Base-by-base conservation (phyloP, 2,888 invertebrate genomes). In the Xestia ashworthii region DNA sequence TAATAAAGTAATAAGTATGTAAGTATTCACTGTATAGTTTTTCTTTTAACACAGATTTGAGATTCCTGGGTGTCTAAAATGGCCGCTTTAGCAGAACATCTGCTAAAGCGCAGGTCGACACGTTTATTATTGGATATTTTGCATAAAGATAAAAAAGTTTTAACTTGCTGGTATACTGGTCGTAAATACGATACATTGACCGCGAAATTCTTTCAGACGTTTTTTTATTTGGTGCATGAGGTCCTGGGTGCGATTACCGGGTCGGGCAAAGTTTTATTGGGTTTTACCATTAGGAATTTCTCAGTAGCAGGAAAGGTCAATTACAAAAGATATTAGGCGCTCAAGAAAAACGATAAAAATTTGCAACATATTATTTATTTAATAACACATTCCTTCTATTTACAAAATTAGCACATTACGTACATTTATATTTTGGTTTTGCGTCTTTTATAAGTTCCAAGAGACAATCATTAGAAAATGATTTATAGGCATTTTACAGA, bases 321-420 rank as follows among this genome's bases (percentile, higher is more conserved):
- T 0, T 60, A 60, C 16, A 60, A 32, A 62, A 38, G 16, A 64
- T 6, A 6, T 64, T 64, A 38, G 22, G 19, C 22, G 22, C 38
- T 22, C 5, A 41, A 58, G 0, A 60, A 74, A 74, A 25, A 65
- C 22, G 1, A 9, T 11, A 0, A 58, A 22, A 75, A 73, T 80
- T 83, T 84, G 75, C 85, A 89, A 88, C 88, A 86, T 89, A 64
- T 73, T 73, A 80, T 88, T 90, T 87, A 83, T 87, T 84, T 83
- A 82, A 84, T 85, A 90, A 90, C 86, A 87, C 85, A 81, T 74
- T 85, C 78, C 80, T 70, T 75, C 73, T 62, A 76, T 89, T 89
- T 89, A 90, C 89, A 90, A 83, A 77, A 84, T 87, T 86, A 89
- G 86, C 85, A 82, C 77, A 80, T 75, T 76, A 83, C 80, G 78